Evolutionary conservation across 2,113 vertebrate species (phyloP).

Genomic region (Aix galericulata): DNA sequence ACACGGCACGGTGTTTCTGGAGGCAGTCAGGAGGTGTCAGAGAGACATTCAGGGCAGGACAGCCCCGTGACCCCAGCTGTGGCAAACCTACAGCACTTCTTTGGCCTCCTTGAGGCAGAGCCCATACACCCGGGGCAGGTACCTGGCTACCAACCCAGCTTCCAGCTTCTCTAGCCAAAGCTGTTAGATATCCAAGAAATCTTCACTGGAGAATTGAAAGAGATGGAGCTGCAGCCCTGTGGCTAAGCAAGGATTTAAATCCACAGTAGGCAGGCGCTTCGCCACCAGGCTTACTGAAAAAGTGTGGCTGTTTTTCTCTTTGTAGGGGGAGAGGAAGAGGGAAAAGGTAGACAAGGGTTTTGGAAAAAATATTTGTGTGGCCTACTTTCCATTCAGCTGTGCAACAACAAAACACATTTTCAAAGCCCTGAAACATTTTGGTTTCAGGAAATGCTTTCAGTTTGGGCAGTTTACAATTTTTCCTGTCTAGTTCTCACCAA

Average conservation of each 20-base stretch:
- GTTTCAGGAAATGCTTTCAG: neutral
- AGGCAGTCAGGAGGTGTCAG: neutral
- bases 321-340: neutral
- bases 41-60: neutral
- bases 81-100: neutral
- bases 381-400: neutral
- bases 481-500: neutral
- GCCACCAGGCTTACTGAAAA: neutral
- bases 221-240: neutral
- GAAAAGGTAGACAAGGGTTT: neutral
- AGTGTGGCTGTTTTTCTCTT: neutral
- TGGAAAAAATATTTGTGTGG: neutral
- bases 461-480: neutral
- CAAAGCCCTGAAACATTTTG: neutral
- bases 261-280: neutral
- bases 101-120: neutral
- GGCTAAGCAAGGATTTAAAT: neutral
- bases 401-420: neutral
- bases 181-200: neutral
- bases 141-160: neutral
- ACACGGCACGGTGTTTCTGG: slow-evolving; percentile 4
- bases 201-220: neutral
- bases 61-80: accelerated
- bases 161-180: neutral
- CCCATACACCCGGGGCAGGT: no score